Base-by-base conservation (phyloP, 2,113 vertebrate genomes). In the Clinocottus analis region DNA sequence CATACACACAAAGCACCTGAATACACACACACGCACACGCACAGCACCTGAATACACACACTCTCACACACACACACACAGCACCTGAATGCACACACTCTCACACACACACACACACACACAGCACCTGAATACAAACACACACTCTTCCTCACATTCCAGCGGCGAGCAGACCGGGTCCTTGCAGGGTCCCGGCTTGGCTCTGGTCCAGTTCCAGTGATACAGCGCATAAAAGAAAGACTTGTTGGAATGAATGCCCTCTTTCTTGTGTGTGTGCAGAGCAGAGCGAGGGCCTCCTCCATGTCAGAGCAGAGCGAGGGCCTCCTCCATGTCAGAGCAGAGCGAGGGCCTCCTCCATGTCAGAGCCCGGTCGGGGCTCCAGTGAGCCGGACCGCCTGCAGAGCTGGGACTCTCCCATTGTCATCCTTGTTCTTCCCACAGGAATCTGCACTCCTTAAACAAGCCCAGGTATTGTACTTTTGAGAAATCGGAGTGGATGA, bases 171-270 rank as follows among this genome's bases (percentile, higher is more conserved):
- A 49, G 25, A 65, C 6, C 11, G 3, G 7, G 3, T 45, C 62
- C 29, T 68, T 69, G n/a, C 61, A 74, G 78, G 71, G 65, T 76
- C 47, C 60, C 25, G 16, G 9, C 23, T 70, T 85, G 79, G 81
- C 77, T 64, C 17, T 29, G 55, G 60, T 85, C 84, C 84, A 91
- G 60, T 16, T 19, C 62, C 70, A 84, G 81, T 59, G 82, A 88
- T 80, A 79, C 59, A 72, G 56, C 41, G 3, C 59, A 53, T 81
- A 84, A 90, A 87, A 85, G 83, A 77, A 63, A 71, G 80, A 84
- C 79, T 88, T 87, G 85, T 90, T 86, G 75, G 85, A 87, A 90
- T 88, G 88, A 93, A 93, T 87, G 72, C 82, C n/a, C 53, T 75
- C 83, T 89, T 89, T 91, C 82, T 85, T 82, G 59, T 81, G 67